Evolutionary conservation across 2,888 invertebrate genomes (phyloP).

Genomic region (Dione vanillae): DNA sequence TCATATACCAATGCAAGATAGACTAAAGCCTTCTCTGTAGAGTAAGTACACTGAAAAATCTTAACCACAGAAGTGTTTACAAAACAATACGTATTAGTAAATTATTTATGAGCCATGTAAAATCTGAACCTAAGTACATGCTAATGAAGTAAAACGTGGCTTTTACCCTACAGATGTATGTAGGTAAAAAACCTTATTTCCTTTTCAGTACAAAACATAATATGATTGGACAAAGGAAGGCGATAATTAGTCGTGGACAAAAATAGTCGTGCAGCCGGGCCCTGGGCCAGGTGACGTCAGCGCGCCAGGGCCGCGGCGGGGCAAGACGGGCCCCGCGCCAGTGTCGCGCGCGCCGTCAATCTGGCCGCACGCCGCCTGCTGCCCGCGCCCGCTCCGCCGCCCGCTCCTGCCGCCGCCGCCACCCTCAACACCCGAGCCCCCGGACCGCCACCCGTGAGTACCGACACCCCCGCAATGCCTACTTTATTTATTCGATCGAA

Average conservation of each 20-base stretch:
- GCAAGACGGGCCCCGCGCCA: slow-evolving; percentile 84
- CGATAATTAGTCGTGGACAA: slow-evolving; percentile 81
- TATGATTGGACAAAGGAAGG: slow-evolving; percentile 77
- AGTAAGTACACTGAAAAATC: slow-evolving; percentile 1
- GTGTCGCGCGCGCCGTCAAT: slow-evolving; percentile 83
- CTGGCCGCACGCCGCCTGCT: slow-evolving; percentile 74
- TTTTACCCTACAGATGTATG: slow-evolving; percentile 40
- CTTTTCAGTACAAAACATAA: slow-evolving; percentile 66
- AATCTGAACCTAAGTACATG: slow-evolving; percentile 23
- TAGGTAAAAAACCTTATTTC: slow-evolving; percentile 65
- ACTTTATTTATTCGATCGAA: slow-evolving; percentile 46
- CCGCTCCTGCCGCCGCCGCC: slow-evolving; percentile 52
- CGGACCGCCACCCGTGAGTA: slow-evolving; percentile 52
- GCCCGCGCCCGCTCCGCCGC: slow-evolving; percentile 54
- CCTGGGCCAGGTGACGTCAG: slow-evolving; percentile 84
- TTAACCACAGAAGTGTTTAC: slow-evolving; percentile 6
- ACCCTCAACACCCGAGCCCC: slow-evolving; percentile 49
- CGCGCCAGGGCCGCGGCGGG: slow-evolving; percentile 79
- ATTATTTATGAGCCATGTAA: slow-evolving; percentile 32
- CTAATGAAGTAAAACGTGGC: slow-evolving; percentile 18
- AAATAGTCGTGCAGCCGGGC: slow-evolving; percentile 81
- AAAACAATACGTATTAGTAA: slow-evolving; percentile 26
- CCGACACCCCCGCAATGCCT: slow-evolving; percentile 48
- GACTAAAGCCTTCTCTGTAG: slow-evolving; percentile 1
- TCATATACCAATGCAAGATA: slow-evolving; percentile 10